A percentile compares a stretch with the other conserved stretches of the same genome.
Evolutionary conservation across 2,888 invertebrate genomes (phyloP).

Genomic region (Cordilura impudica): DNA sequence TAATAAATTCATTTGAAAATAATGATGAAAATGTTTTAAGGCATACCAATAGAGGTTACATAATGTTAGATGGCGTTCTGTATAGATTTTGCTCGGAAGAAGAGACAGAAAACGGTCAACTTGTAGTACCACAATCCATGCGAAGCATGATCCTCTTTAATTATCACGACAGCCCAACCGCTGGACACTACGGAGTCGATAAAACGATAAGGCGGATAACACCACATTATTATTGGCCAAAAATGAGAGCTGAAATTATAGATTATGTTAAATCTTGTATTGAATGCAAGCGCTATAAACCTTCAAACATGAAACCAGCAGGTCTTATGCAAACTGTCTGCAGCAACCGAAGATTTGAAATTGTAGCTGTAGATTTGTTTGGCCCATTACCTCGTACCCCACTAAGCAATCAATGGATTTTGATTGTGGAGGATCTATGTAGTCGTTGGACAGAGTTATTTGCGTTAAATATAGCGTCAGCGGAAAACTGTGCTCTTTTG

Average conservation of each 20-base stretch:
- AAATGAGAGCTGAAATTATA: slow-evolving; percentile 20
- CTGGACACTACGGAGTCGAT: too few relatives aligned
- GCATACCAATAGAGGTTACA: not conserved
- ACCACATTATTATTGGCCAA: slow-evolving; percentile 40
- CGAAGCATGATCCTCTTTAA: not conserved
- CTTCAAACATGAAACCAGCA: slow-evolving; percentile 18
- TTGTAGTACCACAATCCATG: slow-evolving; percentile 32
- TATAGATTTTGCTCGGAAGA: too few relatives aligned
- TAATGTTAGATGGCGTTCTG: not conserved
- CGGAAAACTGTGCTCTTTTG: slow-evolving; percentile 68
- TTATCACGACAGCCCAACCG: slow-evolving; percentile 34
- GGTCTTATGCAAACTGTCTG: slow-evolving; percentile 17
- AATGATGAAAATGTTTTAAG: slow-evolving; percentile 24
- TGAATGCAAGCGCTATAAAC: slow-evolving; percentile 1
- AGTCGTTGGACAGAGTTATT: slow-evolving; percentile 69
- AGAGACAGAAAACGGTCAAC: too few relatives aligned
- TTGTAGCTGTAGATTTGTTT: slow-evolving; percentile 61
- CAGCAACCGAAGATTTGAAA: slow-evolving; percentile 47
- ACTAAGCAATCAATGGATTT: slow-evolving; percentile 65
- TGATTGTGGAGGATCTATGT: slow-evolving; percentile 67
- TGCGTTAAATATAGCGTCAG: slow-evolving; percentile 67
- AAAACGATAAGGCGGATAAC: slow-evolving; percentile 7
- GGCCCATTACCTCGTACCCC: slow-evolving; percentile 56
- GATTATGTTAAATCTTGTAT: slow-evolving; percentile 14
- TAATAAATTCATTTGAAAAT: slow-evolving; percentile 29